These are phyloP conservation scores for Petrophora chlorosata DNA, from an alignment of 2,888 invertebrate genomes.

Conservation along the genomic window DNA sequence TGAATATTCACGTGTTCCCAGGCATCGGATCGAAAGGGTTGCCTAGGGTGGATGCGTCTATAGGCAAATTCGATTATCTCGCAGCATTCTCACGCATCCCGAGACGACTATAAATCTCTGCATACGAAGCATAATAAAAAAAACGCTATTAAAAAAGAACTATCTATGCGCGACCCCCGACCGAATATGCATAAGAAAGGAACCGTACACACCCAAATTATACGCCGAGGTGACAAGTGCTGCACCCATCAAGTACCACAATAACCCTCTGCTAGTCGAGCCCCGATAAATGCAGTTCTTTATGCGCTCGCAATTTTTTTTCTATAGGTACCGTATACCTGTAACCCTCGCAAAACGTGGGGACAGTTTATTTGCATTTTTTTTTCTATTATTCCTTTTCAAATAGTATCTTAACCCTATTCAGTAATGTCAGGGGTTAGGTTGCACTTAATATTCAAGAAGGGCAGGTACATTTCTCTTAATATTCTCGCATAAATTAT, in stretches of 20 bases:
- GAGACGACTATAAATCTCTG: slow-evolving; percentile 81
- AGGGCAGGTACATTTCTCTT: slow-evolving; percentile 84
- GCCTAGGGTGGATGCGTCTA: slow-evolving; percentile 71
- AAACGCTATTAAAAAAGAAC: slow-evolving; percentile 78
- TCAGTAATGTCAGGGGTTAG: slow-evolving; percentile 83
- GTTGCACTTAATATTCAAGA: slow-evolving; percentile 84
- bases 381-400: slow-evolving; percentile 78
- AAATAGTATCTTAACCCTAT: slow-evolving; percentile 83
- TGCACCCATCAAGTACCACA: slow-evolving; percentile 58
- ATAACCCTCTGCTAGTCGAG: slow-evolving; percentile 39
- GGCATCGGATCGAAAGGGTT: slow-evolving; percentile 70
- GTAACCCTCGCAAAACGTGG: slow-evolving; percentile 70
- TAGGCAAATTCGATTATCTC: slow-evolving; percentile 84
- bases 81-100: slow-evolving; percentile 74
- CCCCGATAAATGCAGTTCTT: slow-evolving; percentile 58
- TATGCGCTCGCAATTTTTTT: slow-evolving; percentile 73
- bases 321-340: slow-evolving; percentile 63
- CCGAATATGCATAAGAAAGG: slow-evolving; percentile 78
- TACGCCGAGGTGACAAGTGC: slow-evolving; percentile 80
- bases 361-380: slow-evolving; percentile 84
- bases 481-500: slow-evolving; percentile 85
- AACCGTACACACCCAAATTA: slow-evolving; percentile 78
- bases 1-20: slow-evolving; percentile 82
- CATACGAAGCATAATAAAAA: slow-evolving; percentile 75
- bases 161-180: slow-evolving; percentile 76